Percentiles rank a stretch among this genome's conserved stretches.
phyloP scores from a whole-genome alignment of 2,797 vertebrate genomes.

The Parauchenoglanis ngamensis region DNA sequence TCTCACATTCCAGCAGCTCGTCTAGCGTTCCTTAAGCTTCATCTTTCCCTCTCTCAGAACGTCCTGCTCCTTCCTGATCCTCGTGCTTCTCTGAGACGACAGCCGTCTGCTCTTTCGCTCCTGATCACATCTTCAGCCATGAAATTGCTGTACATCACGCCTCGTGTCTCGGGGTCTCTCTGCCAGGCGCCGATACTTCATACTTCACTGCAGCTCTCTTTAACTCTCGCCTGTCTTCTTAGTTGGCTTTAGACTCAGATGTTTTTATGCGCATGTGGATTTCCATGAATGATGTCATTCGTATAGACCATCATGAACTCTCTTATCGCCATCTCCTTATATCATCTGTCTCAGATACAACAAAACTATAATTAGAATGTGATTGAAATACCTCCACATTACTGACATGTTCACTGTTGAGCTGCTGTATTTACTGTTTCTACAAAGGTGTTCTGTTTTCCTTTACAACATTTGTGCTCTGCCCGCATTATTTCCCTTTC shows the following conservation, averaged over 20 bases:
- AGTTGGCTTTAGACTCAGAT: not conserved
- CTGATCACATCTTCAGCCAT: constrained; percentile 54
- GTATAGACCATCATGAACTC: not conserved
- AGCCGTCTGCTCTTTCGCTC: constrained; percentile 50
- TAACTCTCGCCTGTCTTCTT: not conserved
- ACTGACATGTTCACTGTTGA: no score
- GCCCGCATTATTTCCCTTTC: not conserved
- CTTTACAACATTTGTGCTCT: not conserved
- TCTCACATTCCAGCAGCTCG: not conserved
- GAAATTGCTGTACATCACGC: constrained; percentile 72
- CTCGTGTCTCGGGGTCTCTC: constrained; percentile 55
- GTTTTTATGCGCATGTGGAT: not conserved
- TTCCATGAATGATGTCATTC: not conserved
- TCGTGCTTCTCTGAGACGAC: not conserved
- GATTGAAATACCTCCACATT: not conserved
- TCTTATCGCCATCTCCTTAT: not conserved
- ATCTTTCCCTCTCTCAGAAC: not conserved
- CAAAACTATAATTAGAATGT: not conserved
- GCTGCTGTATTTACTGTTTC: not conserved
- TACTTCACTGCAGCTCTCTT: not conserved
- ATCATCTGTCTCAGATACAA: not conserved
- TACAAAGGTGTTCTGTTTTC: not conserved
- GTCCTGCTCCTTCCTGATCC: constrained; percentile 1
- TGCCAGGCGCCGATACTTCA: constrained; percentile 48
- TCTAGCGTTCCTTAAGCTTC: constrained; percentile 1